These are phyloP conservation scores for Agrochola lychnidis DNA, from an alignment of 2,888 invertebrate species.

Conservation along the genomic window DNA sequence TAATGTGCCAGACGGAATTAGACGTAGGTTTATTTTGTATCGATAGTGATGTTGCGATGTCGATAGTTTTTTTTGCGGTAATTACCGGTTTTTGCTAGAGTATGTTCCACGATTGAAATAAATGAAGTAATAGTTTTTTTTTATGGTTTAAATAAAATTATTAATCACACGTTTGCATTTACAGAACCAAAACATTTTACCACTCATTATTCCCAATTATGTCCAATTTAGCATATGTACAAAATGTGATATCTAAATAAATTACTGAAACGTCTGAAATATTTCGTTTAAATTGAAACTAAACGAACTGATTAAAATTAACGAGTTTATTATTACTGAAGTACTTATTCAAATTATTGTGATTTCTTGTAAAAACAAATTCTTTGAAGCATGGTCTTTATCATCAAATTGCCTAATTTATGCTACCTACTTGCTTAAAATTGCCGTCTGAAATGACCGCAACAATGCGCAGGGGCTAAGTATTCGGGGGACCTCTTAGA, in stretches of 20 bases:
- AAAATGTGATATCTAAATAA: conserved; percentile 10
- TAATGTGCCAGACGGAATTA: conserved; percentile 29
- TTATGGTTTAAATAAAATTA: not conserved
- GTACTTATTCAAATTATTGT: not conserved
- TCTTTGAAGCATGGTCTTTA: not conserved
- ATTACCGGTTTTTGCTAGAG: conserved; percentile 46
- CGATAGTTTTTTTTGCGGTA: conserved; percentile 40
- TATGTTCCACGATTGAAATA: not conserved
- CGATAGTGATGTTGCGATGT: conserved; percentile 49
- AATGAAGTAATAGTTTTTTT: not conserved
- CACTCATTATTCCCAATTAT: conserved; percentile 16
- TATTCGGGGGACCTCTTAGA: too few relatives aligned
- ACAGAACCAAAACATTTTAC: not conserved
- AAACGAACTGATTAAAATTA: conserved; percentile 32
- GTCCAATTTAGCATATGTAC: conserved; percentile 15
- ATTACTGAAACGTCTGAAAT: conserved; percentile 21
- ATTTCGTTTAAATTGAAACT: conserved; percentile 30
- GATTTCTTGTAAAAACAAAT: not conserved
- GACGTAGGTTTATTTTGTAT: conserved; percentile 49
- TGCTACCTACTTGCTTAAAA: too few relatives aligned
- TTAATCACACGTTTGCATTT: not conserved
- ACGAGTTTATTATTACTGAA: conserved; percentile 14
- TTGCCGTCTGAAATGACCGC: too few relatives aligned
- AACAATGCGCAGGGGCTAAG: too few relatives aligned
- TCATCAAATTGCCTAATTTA: not conserved